These are phyloP conservation scores for Crotalus helleri DNA, from an alignment of 2,113 vertebrate species.

Conservation along the genomic window DNA sequence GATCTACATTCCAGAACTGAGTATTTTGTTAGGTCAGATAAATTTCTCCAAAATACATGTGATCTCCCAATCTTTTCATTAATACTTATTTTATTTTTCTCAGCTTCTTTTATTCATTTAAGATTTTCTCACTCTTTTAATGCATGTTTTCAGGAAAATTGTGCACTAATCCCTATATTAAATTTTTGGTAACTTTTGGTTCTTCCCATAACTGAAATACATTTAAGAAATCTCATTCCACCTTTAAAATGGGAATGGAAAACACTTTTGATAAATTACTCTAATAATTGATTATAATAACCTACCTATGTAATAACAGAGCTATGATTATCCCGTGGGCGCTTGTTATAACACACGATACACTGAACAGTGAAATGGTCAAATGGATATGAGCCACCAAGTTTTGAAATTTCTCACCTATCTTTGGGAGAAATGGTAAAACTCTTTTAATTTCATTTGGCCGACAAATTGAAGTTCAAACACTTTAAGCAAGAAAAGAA, in stretches of 20 bases:
- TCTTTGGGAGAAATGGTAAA: fast-evolving
- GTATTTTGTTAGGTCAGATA: neutral
- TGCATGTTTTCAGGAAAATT: neutral
- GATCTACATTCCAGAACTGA: neutral
- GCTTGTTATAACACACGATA: slow-evolving; percentile 1
- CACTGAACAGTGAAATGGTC: neutral
- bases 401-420: neutral
- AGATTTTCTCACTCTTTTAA: neutral
- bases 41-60: neutral
- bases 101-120: neutral
- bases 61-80: neutral
- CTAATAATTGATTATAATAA: neutral
- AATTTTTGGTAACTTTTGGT: neutral
- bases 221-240: neutral
- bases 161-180: neutral
- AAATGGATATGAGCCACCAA: neutral
- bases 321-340: neutral
- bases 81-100: neutral
- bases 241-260: neutral
- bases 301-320: neutral
- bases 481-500: neutral
- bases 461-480: neutral
- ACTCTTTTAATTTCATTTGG: fast-evolving
- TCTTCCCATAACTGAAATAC: neutral
- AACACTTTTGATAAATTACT: neutral